These are phyloP conservation scores for Liasis olivaceus DNA, from an alignment of 2,797 vertebrate genomes.

Conservation along the genomic window DNA sequence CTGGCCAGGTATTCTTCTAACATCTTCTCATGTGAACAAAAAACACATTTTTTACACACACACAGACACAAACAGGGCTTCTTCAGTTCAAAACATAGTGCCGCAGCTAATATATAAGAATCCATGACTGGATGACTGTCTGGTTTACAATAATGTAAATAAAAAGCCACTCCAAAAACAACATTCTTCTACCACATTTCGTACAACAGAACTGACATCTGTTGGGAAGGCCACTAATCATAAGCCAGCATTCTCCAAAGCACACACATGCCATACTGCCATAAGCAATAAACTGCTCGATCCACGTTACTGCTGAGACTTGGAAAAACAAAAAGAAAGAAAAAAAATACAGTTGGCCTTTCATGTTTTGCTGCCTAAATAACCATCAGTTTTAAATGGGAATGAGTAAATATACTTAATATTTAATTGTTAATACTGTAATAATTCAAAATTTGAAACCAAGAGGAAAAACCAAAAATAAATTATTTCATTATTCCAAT, in stretches of 20 bases:
- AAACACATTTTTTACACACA: neutral
- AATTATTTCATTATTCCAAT: neutral
- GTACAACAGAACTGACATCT: neutral
- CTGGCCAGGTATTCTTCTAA: neutral
- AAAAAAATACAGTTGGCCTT: neutral
- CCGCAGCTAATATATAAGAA: neutral
- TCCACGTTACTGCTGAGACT: neutral
- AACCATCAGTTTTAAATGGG: neutral
- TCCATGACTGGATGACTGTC: neutral
- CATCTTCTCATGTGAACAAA: neutral
- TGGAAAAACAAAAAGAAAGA: neutral
- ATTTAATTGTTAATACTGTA: neutral
- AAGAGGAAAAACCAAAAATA: neutral
- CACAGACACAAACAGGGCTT: too few relatives aligned
- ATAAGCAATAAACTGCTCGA: neutral
- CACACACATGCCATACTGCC: neutral
- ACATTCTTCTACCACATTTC: neutral
- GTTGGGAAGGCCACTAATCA: neutral
- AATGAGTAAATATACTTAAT: neutral
- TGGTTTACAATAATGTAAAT: neutral
- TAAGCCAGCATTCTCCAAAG: neutral
- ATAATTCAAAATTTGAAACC: neutral
- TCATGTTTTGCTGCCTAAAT: neutral
- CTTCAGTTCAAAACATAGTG: neutral
- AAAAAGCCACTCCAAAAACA: neutral